A percentile compares a stretch with the other conserved stretches of the same genome.
These are phyloP conservation scores for Ophion ellenae DNA, from an alignment of 2,888 invertebrate genomes.

Conservation along the genomic window DNA sequence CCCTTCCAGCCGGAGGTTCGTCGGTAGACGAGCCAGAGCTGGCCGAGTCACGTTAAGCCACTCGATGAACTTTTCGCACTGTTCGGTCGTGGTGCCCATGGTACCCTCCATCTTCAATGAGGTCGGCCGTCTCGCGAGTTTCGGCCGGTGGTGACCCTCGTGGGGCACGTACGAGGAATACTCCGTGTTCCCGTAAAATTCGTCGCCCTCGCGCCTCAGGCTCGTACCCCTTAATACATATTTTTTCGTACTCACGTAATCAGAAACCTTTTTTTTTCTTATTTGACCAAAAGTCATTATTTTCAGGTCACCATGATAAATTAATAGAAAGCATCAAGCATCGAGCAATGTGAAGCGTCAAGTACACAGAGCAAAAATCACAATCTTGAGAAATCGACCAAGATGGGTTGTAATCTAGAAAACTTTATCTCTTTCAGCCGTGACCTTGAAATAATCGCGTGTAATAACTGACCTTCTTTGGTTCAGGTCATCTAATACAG, in stretches of 20 bases:
- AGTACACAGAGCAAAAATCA: too few species aligned
- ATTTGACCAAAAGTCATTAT: too few species aligned
- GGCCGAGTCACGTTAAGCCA: constrained; percentile 82
- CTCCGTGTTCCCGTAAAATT: constrained; percentile 83
- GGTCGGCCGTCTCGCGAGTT: constrained; percentile 83
- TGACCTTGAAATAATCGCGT: too few species aligned
- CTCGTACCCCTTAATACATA: constrained; percentile 73
- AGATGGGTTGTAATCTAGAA: too few species aligned
- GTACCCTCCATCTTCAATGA: constrained; percentile 85
- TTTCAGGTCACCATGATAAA: too few species aligned
- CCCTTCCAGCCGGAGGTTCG: constrained; percentile 85
- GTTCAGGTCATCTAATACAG: too few species aligned
- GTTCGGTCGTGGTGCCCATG: constrained; percentile 84
- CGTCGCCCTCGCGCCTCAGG: constrained; percentile 77
- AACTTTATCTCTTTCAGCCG: too few species aligned
- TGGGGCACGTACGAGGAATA: constrained; percentile 84
- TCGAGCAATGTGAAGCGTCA: too few species aligned
- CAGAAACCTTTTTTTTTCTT: too few species aligned
- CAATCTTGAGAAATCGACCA: too few species aligned
- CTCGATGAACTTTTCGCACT: constrained; percentile 83
- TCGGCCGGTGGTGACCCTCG: constrained; percentile 82
- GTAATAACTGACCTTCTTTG: too few species aligned
- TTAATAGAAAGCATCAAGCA: too few species aligned
- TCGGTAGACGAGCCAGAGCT: constrained; percentile 82
- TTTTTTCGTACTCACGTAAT: not conserved